A percentile compares a stretch with the other conserved stretches of the same genome.
Conservation (phyloP, 2,113 vertebrate species). For the Pleuronectes platessa region DNA sequence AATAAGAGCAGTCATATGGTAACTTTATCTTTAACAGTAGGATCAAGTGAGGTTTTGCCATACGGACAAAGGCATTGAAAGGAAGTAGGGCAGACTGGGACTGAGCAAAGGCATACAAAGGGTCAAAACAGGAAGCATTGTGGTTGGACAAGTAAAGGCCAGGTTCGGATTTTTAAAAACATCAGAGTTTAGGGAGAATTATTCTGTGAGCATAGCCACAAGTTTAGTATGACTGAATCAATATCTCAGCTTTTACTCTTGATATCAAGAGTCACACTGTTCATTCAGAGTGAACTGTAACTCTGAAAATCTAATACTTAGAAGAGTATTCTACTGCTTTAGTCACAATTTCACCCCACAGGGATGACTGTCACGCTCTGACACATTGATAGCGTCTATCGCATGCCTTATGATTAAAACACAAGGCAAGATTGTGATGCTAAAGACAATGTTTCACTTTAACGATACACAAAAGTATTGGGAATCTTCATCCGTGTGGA, state of each 20-base stretch:
- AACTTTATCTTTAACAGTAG: constrained; percentile 36
- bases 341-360: constrained; percentile 2
- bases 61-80: constrained; percentile 62
- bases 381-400: neutral
- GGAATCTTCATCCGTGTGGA: constrained; percentile 42
- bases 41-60: constrained; percentile 46
- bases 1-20: constrained; percentile 61
- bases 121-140: constrained; percentile 15
- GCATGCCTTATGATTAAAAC: constrained; percentile 8
- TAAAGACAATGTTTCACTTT: neutral
- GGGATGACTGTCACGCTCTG: neutral
- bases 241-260: neutral
- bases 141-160: constrained; percentile 50
- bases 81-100: constrained; percentile 36
- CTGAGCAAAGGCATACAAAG: constrained; percentile 55
- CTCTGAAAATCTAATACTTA: neutral
- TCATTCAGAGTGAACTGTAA: constrained; percentile 1
- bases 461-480: constrained; percentile 15
- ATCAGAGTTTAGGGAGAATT: neutral
- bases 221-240: constrained; percentile 3
- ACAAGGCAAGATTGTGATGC: constrained; percentile 2
- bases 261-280: neutral
- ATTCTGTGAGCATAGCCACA: neutral
- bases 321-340: neutral
- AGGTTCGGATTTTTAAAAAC: constrained; percentile 20